A percentile compares a stretch with the other conserved stretches of the same genome.
Conservation (phyloP, 2,888 invertebrate species). For the Ornithoptera priamus region DNA sequence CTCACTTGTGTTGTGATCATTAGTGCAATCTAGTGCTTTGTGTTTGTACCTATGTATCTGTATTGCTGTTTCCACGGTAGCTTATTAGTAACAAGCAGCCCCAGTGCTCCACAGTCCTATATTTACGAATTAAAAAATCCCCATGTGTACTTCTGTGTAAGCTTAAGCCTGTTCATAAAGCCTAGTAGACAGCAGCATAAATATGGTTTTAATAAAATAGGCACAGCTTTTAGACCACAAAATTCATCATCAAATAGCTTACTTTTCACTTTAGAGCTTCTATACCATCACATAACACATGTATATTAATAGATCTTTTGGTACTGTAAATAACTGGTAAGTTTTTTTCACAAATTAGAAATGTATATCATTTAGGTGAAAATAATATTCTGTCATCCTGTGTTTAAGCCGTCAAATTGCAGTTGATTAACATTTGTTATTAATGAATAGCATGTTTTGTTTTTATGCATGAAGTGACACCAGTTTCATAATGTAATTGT, state of each 20-base stretch:
- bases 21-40: conserved; percentile 71
- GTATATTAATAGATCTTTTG: neutral
- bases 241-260: conserved; percentile 16
- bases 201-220: conserved; percentile 6
- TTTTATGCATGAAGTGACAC: conserved; percentile 21
- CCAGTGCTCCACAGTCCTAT: conserved; percentile 30
- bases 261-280: conserved; percentile 19
- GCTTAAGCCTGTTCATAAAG: conserved; percentile 27
- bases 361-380: neutral
- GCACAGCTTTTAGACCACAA: conserved; percentile 23
- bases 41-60: conserved; percentile 54
- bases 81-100: conserved; percentile 39
- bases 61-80: conserved; percentile 36
- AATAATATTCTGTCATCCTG: neutral
- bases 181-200: conserved; percentile 3
- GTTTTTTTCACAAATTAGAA: neutral
- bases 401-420: neutral
- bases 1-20: conserved; percentile 76
- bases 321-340: neutral
- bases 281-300: neutral
- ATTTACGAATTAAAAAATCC: conserved; percentile 16
- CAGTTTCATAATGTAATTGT: neutral
- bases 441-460: conserved; percentile 23
- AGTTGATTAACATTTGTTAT: conserved; percentile 17
- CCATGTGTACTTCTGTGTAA: conserved; percentile 21